Conservation (phyloP, 2,113 vertebrate genomes). For the Redunca redunca region DNA sequence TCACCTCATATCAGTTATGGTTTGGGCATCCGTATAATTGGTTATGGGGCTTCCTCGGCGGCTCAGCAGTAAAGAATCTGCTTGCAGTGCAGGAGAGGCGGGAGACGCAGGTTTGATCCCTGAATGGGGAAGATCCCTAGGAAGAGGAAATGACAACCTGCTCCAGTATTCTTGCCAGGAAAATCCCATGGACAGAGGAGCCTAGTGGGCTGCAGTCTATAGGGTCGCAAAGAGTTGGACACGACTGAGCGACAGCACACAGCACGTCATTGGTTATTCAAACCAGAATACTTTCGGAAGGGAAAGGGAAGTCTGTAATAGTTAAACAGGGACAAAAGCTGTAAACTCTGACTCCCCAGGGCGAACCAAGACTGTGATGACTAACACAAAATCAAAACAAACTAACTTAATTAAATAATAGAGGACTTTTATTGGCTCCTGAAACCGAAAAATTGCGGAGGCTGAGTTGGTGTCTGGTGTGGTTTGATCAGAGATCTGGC, state of each 20-base stretch:
- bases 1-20: neutral
- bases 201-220: neutral
- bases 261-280: neutral
- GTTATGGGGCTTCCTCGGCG: neutral
- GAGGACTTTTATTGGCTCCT: neutral
- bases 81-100: neutral
- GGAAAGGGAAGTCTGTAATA: neutral
- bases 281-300: neutral
- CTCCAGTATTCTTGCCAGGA: neutral
- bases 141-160: neutral
- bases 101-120: neutral
- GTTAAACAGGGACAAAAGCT: neutral
- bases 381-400: neutral
- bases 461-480: neutral
- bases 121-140: neutral
- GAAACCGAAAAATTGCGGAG: neutral
- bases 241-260: neutral
- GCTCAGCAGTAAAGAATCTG: neutral
- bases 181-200: neutral
- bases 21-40: neutral
- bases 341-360: neutral
- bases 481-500: neutral
- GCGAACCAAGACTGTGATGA: neutral
- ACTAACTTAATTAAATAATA: neutral
- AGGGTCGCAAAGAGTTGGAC: neutral